phyloP scores from a whole-genome alignment of 2,113 vertebrate genomes.

The Zeus faber region DNA sequence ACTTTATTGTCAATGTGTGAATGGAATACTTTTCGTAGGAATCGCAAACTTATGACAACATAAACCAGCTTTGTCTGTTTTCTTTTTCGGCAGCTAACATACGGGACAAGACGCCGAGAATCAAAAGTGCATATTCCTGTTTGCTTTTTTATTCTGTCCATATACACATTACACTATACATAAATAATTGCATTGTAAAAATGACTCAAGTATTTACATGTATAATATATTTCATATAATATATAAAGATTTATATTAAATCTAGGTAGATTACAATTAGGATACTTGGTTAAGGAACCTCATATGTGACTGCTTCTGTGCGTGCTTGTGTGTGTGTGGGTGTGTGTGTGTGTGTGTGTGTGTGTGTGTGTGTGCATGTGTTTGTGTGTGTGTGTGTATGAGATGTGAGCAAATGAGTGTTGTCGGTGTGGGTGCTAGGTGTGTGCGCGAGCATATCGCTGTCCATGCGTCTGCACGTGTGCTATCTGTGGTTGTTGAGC shows the following conservation, averaged over 20 bases:
- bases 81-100: slow-evolving; percentile 72
- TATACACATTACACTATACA: slow-evolving; percentile 99
- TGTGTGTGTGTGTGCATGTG: slow-evolving; percentile 20
- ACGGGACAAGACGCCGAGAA: slow-evolving; percentile 85
- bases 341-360: slow-evolving; percentile 18
- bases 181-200: slow-evolving; percentile 99
- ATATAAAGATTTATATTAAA: slow-evolving; percentile 99
- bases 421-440: slow-evolving; percentile 23
- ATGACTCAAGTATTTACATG: slow-evolving; percentile 99
- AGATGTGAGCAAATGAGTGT: slow-evolving; percentile 6
- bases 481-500: slow-evolving; percentile 87
- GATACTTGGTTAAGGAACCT: slow-evolving; percentile 62
- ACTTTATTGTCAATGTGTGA: slow-evolving; percentile 95
- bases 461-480: slow-evolving; percentile 24
- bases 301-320: slow-evolving; percentile 36
- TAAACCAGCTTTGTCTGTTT: slow-evolving; percentile 80
- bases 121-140: slow-evolving; percentile 94
- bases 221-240: slow-evolving; percentile 94
- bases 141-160: slow-evolving; percentile 80
- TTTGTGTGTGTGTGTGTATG: slow-evolving; percentile 13
- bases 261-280: slow-evolving; percentile 96
- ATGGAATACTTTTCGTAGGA: slow-evolving; percentile 76
- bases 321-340: slow-evolving; percentile 36
- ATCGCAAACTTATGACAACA: slow-evolving; percentile 81
- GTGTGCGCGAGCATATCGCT: slow-evolving; percentile 17